Percentiles rank a stretch among this genome's conserved stretches.
Conservation (phyloP, 2,888 invertebrate species). For the Latrodectus elegans region DNA sequence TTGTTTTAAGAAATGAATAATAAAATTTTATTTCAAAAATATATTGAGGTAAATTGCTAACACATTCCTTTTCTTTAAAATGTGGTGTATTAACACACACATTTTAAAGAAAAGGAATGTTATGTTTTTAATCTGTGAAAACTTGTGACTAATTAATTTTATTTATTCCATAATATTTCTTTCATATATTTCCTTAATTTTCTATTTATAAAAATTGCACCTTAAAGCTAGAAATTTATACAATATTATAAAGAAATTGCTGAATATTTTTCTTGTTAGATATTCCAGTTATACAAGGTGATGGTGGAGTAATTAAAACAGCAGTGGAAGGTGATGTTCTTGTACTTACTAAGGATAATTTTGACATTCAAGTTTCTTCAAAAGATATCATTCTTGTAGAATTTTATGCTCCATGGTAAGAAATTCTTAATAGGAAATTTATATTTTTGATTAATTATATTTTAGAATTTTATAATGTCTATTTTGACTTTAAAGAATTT, state of each 20-base stretch:
- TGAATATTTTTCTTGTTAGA: constrained; percentile 67
- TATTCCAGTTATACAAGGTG: constrained; percentile 72
- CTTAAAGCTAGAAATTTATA: neutral
- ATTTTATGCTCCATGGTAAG: constrained; percentile 80
- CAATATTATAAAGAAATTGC: neutral
- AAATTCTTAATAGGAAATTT: neutral
- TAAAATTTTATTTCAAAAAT: too few species aligned
- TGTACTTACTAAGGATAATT: constrained; percentile 76
- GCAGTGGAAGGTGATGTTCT: constrained; percentile 75
- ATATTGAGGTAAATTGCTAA: too few species aligned
- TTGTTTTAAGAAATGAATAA: too few species aligned
- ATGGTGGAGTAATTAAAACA: constrained; percentile 73
- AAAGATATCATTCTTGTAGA: constrained; percentile 77
- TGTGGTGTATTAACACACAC: too few species aligned
- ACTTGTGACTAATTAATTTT: neutral
- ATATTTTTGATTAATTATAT: too few species aligned
- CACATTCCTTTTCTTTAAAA: too few species aligned
- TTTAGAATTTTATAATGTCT: too few species aligned
- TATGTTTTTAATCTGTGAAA: neutral
- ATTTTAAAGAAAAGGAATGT: too few species aligned
- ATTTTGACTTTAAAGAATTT: too few species aligned
- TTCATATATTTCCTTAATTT: neutral
- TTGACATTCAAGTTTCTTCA: constrained; percentile 75
- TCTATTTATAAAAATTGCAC: too few species aligned
- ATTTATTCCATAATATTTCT: neutral